A percentile compares a stretch with the other conserved stretches of the same genome.
Conservation (phyloP, 2,113 vertebrate species). For the Phocoena sinus region DNA sequence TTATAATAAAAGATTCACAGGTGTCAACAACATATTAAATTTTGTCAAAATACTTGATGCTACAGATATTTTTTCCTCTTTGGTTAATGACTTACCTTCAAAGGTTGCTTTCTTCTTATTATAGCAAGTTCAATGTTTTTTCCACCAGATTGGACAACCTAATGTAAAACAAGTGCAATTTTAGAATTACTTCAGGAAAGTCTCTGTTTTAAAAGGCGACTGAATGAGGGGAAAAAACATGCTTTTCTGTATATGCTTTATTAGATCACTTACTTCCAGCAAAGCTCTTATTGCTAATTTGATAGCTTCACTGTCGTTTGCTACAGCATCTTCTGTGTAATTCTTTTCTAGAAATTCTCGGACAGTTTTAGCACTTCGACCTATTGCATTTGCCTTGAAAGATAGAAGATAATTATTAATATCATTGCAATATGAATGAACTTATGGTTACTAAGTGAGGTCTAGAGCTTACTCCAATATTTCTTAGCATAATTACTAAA, state of each 20-base stretch:
- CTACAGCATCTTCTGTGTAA: conserved; percentile 84
- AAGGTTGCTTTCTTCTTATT: conserved; percentile 85
- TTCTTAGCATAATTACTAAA: background rate
- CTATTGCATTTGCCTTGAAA: conserved; percentile 84
- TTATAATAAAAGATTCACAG: conserved; percentile 61
- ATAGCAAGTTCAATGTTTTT: conserved; percentile 86
- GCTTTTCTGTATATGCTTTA: conserved; percentile 19
- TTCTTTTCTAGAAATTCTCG: conserved; percentile 89
- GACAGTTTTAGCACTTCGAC: conserved; percentile 86
- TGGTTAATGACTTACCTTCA: conserved; percentile 78
- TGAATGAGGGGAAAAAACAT: background rate
- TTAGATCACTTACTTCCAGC: conserved; percentile 82
- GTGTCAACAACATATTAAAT: conserved; percentile 65
- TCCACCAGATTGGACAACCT: conserved; percentile 86
- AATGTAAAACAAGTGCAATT: conserved; percentile 31
- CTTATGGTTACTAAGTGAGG: background rate
- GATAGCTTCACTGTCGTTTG: conserved; percentile 83
- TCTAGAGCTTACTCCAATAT: background rate
- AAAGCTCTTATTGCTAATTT: conserved; percentile 87
- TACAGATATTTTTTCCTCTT: background rate
- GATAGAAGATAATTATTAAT: conserved; percentile 6
- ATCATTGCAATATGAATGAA: background rate
- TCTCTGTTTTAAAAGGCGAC: conserved; percentile 40
- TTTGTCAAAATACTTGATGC: conserved; percentile 50
- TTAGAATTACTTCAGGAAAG: conserved; percentile 11